Conservation (phyloP, 2,113 vertebrate genomes). For the Microcebus jonahi region DNA sequence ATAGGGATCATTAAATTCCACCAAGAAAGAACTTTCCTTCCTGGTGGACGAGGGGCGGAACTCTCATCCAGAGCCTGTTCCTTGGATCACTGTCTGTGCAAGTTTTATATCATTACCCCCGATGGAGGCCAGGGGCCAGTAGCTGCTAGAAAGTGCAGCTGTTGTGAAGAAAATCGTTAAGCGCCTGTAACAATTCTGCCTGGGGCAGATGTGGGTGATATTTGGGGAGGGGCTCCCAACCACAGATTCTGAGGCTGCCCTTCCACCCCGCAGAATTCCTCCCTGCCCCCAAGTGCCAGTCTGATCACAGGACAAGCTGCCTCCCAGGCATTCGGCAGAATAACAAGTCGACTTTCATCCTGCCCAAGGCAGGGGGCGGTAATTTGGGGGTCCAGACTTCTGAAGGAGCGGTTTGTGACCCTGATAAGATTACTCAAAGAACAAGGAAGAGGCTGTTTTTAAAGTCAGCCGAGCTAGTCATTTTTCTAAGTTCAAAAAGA, state of each 20-base stretch:
- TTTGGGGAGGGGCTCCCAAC: not conserved
- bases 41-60: not conserved
- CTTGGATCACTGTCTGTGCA: constrained; percentile 39
- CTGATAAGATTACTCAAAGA: constrained; percentile 43
- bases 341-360: constrained; percentile 34
- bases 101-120: not conserved
- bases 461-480: not conserved
- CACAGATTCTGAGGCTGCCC: not conserved
- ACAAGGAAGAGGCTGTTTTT: constrained; percentile 50
- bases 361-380: not conserved
- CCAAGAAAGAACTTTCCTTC: not conserved
- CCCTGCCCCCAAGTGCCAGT: not conserved
- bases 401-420: constrained; percentile 38
- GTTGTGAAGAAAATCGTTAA: constrained; percentile 20
- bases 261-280: not conserved
- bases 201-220: constrained; percentile 24
- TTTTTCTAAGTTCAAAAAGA: constrained; percentile 29
- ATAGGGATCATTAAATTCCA: not conserved
- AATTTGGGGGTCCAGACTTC: constrained; percentile 18
- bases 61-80: not conserved
- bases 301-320: constrained; percentile 53
- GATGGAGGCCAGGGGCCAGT: constrained; percentile 25
- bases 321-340: constrained; percentile 12
- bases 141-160: constrained; percentile 4
- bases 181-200: constrained; percentile 37